phyloP scores from a whole-genome alignment of 53 echinoderm and acorn worm species.

The Echinarachnius parma region DNA sequence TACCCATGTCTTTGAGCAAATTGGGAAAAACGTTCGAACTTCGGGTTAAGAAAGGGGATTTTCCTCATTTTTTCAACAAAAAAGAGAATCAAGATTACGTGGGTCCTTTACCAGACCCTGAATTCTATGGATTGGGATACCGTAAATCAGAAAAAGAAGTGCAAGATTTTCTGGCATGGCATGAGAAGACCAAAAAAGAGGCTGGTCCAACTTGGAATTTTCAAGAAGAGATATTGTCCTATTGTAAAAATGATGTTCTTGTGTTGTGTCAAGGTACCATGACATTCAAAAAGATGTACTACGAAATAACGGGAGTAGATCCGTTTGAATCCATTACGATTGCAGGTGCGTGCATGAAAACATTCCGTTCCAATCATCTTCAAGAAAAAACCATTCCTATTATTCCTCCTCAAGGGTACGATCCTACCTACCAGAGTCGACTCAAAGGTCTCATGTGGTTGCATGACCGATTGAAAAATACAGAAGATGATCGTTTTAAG shows the following conservation, averaged over 20 bases:
- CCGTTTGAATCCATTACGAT: background rate
- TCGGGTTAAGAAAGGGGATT: background rate
- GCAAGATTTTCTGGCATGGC: background rate
- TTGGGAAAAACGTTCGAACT: background rate
- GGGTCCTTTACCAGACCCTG: background rate
- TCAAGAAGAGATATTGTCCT: background rate
- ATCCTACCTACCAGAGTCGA: background rate
- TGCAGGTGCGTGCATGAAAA: background rate
- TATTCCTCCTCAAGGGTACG: background rate
- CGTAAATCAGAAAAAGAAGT: background rate
- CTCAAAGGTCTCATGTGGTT: background rate
- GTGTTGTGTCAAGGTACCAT: background rate
- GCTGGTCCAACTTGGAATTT: background rate
- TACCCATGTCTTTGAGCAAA: background rate
- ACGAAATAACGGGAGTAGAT: background rate
- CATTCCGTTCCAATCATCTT: background rate
- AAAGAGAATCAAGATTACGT: background rate
- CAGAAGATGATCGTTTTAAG: background rate
- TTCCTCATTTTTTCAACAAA: conserved; percentile 2
- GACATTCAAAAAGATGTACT: background rate
- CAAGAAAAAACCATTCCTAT: background rate
- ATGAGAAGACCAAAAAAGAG: background rate
- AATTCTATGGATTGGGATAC: background rate
- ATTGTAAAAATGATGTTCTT: conserved; percentile 2
- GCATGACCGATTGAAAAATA: background rate